Evolutionary conservation across 2,888 invertebrate genomes (phyloP).

Genomic region (Lissocephala sabroskyi): DNA sequence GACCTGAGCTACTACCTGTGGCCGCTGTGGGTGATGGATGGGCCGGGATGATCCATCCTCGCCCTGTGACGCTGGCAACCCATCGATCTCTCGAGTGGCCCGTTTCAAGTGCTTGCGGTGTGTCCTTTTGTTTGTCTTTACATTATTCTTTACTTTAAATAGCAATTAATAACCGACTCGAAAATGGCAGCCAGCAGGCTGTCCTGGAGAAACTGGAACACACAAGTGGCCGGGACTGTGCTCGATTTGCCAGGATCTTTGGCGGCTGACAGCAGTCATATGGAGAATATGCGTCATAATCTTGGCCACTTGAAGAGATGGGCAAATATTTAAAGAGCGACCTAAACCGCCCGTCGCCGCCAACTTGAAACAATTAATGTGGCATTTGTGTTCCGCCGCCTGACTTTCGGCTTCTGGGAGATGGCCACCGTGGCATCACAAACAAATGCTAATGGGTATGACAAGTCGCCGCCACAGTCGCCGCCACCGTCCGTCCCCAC

Average conservation of each 20-base stretch:
- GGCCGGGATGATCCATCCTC: constrained; percentile 23
- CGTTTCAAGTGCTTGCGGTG: constrained; percentile 47
- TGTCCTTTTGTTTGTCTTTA: constrained; percentile 58
- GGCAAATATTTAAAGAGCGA: constrained; percentile 48
- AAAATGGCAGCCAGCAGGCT: constrained; percentile 29
- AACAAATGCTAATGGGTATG: constrained; percentile 66
- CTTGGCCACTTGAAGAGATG: constrained; percentile 63
- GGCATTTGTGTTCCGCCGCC: constrained; percentile 64
- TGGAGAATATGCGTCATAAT: constrained; percentile 65
- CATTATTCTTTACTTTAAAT: constrained; percentile 65
- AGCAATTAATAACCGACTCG: constrained; percentile 59
- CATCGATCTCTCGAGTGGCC: constrained; percentile 5
- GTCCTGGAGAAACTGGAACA: constrained; percentile 50
- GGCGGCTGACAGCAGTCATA: too few species aligned
- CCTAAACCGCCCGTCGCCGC: constrained; percentile 29
- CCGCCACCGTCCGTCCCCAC: constrained; percentile 18
- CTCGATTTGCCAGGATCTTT: too few species aligned
- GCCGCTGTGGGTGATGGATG: constrained; percentile 59
- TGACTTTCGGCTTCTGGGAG: constrained; percentile 64
- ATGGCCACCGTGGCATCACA: constrained; percentile 48
- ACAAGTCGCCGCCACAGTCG: constrained; percentile 50
- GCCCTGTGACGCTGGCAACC: too few species aligned
- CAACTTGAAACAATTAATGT: constrained; percentile 67
- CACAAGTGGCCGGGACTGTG: constrained; percentile 45
- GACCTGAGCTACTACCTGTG: not conserved